A percentile compares a stretch with the other conserved stretches of the same genome.
phyloP scores from a whole-genome alignment of 2,888 invertebrate species.

The Drosophila pseudotalamancana region DNA sequence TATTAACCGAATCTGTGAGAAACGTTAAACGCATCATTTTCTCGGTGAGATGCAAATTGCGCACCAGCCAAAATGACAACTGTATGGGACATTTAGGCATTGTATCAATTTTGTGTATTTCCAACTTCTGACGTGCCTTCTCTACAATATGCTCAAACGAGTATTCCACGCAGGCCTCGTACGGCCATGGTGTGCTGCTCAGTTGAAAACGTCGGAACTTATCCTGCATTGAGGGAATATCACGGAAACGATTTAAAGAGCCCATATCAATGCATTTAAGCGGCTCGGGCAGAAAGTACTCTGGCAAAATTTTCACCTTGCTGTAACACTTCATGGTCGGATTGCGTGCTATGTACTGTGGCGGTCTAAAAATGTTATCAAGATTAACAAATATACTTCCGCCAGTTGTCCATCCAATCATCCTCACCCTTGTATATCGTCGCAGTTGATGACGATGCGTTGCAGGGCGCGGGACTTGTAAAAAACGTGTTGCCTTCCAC shows the following conservation, averaged over 20 bases:
- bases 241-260: slow-evolving; percentile 84
- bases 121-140: slow-evolving; percentile 82
- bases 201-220: slow-evolving; percentile 84
- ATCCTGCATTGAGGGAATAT: slow-evolving; percentile 81
- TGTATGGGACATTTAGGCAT: slow-evolving; percentile 89
- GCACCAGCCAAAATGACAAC: slow-evolving; percentile 92
- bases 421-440: slow-evolving; percentile 77
- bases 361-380: slow-evolving; percentile 57
- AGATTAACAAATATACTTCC: background rate
- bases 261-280: slow-evolving; percentile 85
- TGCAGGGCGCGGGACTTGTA: slow-evolving; percentile 91
- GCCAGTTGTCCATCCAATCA: background rate
- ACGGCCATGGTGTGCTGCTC: slow-evolving; percentile 87
- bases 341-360: slow-evolving; percentile 78
- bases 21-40: slow-evolving; percentile 87
- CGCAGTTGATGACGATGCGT: slow-evolving; percentile 86
- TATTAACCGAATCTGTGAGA: slow-evolving; percentile 88
- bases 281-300: slow-evolving; percentile 87
- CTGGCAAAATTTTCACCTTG: slow-evolving; percentile 89
- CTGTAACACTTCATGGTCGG: slow-evolving; percentile 85
- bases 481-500: slow-evolving; percentile 84
- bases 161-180: slow-evolving; percentile 88
- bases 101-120: slow-evolving; percentile 83
- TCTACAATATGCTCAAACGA: slow-evolving; percentile 85
- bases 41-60: slow-evolving; percentile 90